Conservation (phyloP, 2,888 invertebrate genomes). For the Drosophila affinis region DNA sequence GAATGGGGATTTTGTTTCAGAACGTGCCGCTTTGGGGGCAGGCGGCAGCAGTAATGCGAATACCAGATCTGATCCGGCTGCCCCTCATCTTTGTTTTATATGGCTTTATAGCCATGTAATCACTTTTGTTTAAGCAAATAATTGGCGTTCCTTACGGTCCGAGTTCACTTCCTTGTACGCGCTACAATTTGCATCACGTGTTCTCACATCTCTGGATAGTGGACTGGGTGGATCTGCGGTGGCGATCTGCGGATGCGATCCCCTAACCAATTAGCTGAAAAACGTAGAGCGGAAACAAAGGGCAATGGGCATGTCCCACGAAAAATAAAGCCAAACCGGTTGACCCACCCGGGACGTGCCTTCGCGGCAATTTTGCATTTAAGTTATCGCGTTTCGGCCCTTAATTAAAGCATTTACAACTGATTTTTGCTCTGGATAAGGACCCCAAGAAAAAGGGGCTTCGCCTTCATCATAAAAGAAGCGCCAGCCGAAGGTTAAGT, state of each 20-base stretch:
- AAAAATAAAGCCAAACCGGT: constrained; percentile 46
- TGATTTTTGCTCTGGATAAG: constrained; percentile 58
- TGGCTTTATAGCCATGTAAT: constrained; percentile 57
- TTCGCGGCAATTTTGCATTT: constrained; percentile 54
- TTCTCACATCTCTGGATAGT: constrained; percentile 20
- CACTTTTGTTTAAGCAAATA: constrained; percentile 63
- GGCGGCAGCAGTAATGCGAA: constrained; percentile 19
- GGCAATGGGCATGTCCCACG: constrained; percentile 41
- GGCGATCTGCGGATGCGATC: background rate
- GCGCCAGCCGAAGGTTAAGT: constrained; percentile 25
- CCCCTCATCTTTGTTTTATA: constrained; percentile 27
- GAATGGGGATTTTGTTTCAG: constrained; percentile 59
- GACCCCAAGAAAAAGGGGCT: constrained; percentile 5
- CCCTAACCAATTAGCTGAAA: constrained; percentile 56
- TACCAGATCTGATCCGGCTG: constrained; percentile 45
- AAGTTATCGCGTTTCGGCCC: constrained; percentile 67
- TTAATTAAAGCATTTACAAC: constrained; percentile 73
- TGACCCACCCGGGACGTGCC: constrained; percentile 55
- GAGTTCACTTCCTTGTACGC: constrained; percentile 62
- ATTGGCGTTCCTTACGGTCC: constrained; percentile 50
- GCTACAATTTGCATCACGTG: constrained; percentile 45
- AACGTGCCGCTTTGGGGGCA: constrained; percentile 56
- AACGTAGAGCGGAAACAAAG: constrained; percentile 25
- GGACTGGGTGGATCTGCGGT: constrained; percentile 14
- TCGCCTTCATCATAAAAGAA: constrained; percentile 2